Evolutionary conservation across 1,140 invertebrate genomes (phyloP).

Genomic region (Penaeus chinensis): DNA sequence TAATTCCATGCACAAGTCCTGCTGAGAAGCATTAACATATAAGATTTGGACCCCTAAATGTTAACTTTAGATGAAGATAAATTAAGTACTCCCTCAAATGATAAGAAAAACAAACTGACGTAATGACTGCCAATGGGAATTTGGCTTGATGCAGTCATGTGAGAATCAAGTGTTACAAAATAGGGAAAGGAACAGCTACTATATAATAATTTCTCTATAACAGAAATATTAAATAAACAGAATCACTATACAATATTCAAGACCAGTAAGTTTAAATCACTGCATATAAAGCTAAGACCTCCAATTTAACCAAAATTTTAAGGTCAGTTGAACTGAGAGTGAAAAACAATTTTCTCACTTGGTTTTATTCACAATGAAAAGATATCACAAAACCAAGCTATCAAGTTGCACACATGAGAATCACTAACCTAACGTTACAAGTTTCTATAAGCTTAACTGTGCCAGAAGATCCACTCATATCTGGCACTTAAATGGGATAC

Average conservation of each 20-base stretch:
- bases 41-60: slow-evolving; percentile 27
- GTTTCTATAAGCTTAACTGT: slow-evolving; percentile 16
- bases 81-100: slow-evolving; percentile 19
- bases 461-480: slow-evolving; percentile 15
- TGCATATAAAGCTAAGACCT: slow-evolving; percentile 45
- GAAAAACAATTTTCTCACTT: slow-evolving; percentile 43
- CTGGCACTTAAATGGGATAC: slow-evolving; percentile 36
- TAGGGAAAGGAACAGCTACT: not conserved
- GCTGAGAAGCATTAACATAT: slow-evolving; percentile 2
- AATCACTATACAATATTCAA: slow-evolving; percentile 13
- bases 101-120: slow-evolving; percentile 3
- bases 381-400: slow-evolving; percentile 55
- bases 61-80: not conserved
- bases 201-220: slow-evolving; percentile 10
- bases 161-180: not conserved
- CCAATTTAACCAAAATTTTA: slow-evolving; percentile 14
- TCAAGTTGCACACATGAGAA: slow-evolving; percentile 52
- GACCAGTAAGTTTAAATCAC: not conserved
- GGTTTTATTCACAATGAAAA: slow-evolving; percentile 39
- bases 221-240: slow-evolving; percentile 4
- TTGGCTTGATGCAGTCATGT: slow-evolving; percentile 18
- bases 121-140: slow-evolving; percentile 18
- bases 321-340: slow-evolving; percentile 3
- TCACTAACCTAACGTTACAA: slow-evolving; percentile 49
- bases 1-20: not conserved